phyloP scores from a whole-genome alignment of 1,140 invertebrate species.

The Acromyrmex echinatior region DNA sequence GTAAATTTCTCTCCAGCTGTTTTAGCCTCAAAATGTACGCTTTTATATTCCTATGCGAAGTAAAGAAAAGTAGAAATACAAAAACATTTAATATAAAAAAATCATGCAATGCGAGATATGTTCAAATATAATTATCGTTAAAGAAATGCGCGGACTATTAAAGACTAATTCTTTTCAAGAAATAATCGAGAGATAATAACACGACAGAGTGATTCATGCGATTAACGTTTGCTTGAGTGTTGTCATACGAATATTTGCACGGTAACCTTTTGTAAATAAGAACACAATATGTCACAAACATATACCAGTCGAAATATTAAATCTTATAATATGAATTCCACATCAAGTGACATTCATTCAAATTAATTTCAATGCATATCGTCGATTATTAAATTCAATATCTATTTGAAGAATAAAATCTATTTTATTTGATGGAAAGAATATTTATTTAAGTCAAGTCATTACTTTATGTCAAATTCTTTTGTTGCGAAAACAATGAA shows the following conservation, averaged over 20 bases:
- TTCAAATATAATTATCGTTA: not conserved
- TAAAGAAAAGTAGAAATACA: not conserved
- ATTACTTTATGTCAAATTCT: not conserved
- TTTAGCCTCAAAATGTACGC: conserved; percentile 1
- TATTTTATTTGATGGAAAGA: not conserved
- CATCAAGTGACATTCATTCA: not conserved
- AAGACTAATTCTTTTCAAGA: not conserved
- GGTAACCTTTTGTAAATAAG: not conserved
- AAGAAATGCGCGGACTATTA: not conserved
- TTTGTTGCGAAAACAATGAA: not conserved
- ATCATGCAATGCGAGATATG: not conserved
- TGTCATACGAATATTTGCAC: not conserved
- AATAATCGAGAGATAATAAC: not conserved
- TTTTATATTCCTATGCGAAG: not conserved
- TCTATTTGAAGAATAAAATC: not conserved
- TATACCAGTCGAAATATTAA: not conserved
- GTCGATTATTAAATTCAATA: not conserved
- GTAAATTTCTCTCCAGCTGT: conserved; percentile 26
- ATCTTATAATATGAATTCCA: not conserved
- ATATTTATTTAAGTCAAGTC: not conserved
- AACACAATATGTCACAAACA: not conserved
- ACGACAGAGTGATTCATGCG: not conserved
- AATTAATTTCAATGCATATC: not conserved
- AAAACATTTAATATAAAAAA: not conserved
- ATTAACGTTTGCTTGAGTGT: not conserved